A percentile compares a stretch with the other conserved stretches of the same genome.
Evolutionary conservation across 2,113 vertebrate species (phyloP).

Genomic region (Petrocephalus microphthalmus): DNA sequence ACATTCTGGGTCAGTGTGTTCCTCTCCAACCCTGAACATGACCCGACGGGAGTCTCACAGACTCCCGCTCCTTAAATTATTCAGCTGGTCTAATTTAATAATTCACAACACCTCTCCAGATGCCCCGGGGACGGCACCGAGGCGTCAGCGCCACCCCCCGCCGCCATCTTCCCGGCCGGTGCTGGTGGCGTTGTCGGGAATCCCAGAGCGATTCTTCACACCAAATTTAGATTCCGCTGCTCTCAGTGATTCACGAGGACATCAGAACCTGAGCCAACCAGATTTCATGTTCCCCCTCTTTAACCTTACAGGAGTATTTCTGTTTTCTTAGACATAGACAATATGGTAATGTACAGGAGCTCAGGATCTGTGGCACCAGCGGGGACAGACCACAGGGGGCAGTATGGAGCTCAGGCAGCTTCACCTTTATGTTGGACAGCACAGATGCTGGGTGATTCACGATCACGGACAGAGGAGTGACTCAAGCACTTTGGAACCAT

Average conservation of each 20-base stretch:
- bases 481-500: not conserved
- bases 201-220: not conserved
- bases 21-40: not conserved
- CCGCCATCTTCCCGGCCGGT: too few relatives aligned
- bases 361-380: not conserved
- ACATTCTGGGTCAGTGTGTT: not conserved
- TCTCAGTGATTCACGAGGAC: not conserved
- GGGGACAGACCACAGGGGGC: not conserved
- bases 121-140: not conserved
- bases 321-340: not conserved
- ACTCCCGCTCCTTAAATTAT: not conserved
- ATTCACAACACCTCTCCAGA: not conserved
- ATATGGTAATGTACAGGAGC: not conserved
- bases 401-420: not conserved
- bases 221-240: not conserved
- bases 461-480: not conserved
- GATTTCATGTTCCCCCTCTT: not conserved
- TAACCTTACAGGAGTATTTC: not conserved
- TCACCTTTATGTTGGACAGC: not conserved
- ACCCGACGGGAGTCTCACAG: not conserved
- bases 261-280: not conserved
- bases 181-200: too few relatives aligned
- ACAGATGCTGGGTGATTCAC: not conserved
- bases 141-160: not conserved
- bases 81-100: conserved; percentile 15